Percentiles rank a stretch among this genome's conserved stretches.
Conservation (phyloP, 1,140 invertebrate genomes). For the Leguminivora glycinivorella region DNA sequence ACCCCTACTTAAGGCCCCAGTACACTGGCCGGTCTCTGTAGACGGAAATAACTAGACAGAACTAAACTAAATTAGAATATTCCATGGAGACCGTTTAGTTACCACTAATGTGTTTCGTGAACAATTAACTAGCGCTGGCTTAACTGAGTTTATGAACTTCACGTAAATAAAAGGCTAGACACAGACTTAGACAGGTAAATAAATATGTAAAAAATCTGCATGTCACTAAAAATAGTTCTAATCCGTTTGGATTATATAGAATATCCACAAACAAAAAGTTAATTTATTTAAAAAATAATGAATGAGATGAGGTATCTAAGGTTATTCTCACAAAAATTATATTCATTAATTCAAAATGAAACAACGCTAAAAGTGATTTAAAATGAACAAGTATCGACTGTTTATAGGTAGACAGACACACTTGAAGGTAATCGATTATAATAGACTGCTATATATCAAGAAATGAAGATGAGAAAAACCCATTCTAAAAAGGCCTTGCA, state of each 20-base stretch:
- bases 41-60: constrained; percentile 71
- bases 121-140: constrained; percentile 32
- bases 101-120: constrained; percentile 50
- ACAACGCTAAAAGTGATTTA: not conserved
- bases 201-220: constrained; percentile 36
- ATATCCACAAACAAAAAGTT: not conserved
- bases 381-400: not conserved
- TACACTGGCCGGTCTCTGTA: constrained; percentile 48
- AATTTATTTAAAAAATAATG: too few species aligned
- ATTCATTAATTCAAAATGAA: constrained; percentile 1
- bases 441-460: constrained; percentile 54
- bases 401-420: not conserved
- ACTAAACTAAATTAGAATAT: constrained; percentile 70
- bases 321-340: not conserved
- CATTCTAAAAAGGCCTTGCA: constrained; percentile 56
- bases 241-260: not conserved
- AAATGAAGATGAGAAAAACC: constrained; percentile 51
- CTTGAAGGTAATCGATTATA: constrained; percentile 42
- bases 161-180: constrained; percentile 32
- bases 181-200: constrained; percentile 15
- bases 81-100: constrained; percentile 54
- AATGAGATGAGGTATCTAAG: too few species aligned
- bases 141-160: constrained; percentile 34
- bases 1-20: constrained; percentile 41
- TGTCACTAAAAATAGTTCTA: not conserved